phyloP scores from a whole-genome alignment of 2,797 vertebrate species.

The Chelonia mydas region DNA sequence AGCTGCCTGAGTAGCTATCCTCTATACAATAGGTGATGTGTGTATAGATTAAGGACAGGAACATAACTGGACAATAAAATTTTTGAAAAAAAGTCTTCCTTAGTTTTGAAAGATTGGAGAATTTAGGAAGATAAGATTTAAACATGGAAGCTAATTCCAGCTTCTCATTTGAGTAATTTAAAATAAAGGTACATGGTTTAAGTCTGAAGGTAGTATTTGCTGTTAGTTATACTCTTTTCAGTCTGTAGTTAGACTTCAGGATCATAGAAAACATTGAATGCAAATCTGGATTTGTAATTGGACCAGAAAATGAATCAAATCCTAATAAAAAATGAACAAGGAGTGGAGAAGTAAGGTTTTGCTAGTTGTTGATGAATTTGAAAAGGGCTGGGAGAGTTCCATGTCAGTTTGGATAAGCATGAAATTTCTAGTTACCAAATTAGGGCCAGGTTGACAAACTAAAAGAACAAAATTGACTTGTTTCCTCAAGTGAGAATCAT shows the following conservation, averaged over 20 bases:
- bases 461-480: neutral
- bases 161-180: neutral
- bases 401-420: neutral
- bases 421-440: conserved; percentile 9
- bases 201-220: neutral
- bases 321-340: neutral
- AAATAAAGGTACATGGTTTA: neutral
- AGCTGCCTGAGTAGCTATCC: neutral
- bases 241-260: neutral
- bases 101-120: neutral
- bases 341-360: neutral
- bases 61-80: neutral
- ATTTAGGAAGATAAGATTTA: neutral
- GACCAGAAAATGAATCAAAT: neutral
- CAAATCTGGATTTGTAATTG: neutral
- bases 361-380: neutral
- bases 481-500: neutral
- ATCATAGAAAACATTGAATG: neutral
- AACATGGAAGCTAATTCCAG: neutral
- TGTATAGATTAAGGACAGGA: neutral
- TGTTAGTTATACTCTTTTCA: neutral
- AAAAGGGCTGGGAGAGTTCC: neutral
- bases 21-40: neutral
- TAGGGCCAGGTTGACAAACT: neutral
- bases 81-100: neutral